Base-by-base conservation (phyloP, 37 sponge, comb jelly and placozoan genomes). In the Spongilla lacustris region DNA sequence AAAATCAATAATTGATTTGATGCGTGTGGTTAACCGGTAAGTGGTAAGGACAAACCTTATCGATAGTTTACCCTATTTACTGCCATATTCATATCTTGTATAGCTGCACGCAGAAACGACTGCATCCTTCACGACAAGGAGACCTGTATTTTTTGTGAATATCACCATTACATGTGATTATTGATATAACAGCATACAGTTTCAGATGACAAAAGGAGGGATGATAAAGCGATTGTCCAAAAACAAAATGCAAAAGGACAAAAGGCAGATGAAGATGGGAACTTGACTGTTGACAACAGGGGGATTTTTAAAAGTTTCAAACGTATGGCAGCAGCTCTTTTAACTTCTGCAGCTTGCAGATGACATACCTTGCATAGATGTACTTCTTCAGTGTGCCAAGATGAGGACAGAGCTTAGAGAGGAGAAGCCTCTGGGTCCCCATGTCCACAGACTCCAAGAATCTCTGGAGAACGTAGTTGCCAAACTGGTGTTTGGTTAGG, bases 381-480 rank as follows among this genome's bases (percentile, higher is more conserved):
- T 91, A 96, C 84, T 91, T 96, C 31, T 92, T 36, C 74, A 96
- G 94, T 0, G 87, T 91, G 24, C 80, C 72, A 12, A 93, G 38
- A 69, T 91, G 87, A 31, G 96, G 96, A 23, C 80, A 74, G 22
- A 96, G 91, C 76, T 89, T 93, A 78, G 80, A 91, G 82, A 91
- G 83, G 25, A 96, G 80, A 32, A 85, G 77, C 72, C 89, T 85
- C 33, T 89, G 77, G 75, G 93, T 93, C 30, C 76, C 89, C 66
- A 86, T 85, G 33, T 96, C 96, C 2, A 94, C 91, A 34, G 91
- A 81, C 67, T 96, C 96, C 24, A 94, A 77, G 92, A 91, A 91
- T 66, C 91, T 96, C 89, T 96, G 96, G 3, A 96, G 90, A 25
- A 96, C 96, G 68, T 96, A 96, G 75, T 96, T 96, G 68, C 94